A percentile compares a stretch with the other conserved stretches of the same genome.
These are phyloP conservation scores for Psittacula echo DNA, from an alignment of 2,797 vertebrate genomes.

Conservation along the genomic window DNA sequence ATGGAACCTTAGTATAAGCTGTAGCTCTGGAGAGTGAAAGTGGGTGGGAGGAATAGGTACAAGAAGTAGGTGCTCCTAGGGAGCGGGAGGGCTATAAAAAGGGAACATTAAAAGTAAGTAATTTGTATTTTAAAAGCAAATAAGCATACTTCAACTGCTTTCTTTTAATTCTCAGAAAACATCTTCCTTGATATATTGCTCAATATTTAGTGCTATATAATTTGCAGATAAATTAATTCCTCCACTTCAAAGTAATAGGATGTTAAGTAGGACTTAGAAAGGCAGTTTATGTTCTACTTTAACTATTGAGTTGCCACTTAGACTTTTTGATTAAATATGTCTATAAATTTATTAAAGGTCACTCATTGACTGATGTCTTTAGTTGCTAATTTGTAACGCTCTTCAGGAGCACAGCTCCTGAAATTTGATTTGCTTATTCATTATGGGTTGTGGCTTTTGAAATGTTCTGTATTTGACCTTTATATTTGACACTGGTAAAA, in stretches of 20 bases:
- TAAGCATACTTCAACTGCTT: neutral
- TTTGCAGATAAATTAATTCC: conserved; percentile 5
- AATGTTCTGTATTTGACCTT: neutral
- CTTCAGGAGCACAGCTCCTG: neutral
- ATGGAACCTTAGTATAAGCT: neutral
- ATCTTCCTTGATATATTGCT: neutral
- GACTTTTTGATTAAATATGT: neutral
- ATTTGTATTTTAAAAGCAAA: neutral
- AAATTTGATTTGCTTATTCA: neutral
- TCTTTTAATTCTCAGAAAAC: neutral
- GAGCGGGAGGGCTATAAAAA: neutral
- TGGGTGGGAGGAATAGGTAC: neutral
- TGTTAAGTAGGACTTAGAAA: neutral
- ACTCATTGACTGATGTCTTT: neutral
- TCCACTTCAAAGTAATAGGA: neutral
- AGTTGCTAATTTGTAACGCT: neutral
- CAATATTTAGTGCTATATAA: neutral
- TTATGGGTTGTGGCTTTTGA: neutral
- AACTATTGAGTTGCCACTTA: neutral
- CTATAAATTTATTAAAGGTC: neutral
- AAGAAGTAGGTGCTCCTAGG: neutral
- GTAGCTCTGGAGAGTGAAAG: neutral
- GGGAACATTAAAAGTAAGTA: neutral
- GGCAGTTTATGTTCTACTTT: neutral
- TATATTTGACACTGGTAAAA: neutral